These are phyloP conservation scores for Heterotilapia buettikoferi DNA, from an alignment of 2,113 vertebrate genomes.

Conservation along the genomic window DNA sequence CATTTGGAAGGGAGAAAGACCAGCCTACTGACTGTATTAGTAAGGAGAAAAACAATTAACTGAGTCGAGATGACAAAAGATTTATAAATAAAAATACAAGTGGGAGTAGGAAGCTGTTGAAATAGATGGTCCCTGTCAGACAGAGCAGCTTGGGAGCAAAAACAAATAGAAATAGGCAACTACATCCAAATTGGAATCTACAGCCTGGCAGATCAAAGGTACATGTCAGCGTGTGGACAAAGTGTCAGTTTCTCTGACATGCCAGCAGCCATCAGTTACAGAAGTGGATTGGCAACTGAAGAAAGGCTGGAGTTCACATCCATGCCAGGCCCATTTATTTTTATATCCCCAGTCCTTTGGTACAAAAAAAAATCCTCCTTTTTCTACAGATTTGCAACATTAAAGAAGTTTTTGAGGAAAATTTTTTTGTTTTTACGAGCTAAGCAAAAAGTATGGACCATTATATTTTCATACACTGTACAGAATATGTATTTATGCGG, in stretches of 20 bases:
- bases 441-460: neutral
- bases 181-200: neutral
- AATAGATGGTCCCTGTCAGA: neutral
- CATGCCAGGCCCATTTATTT: conserved; percentile 8
- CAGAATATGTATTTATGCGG: neutral
- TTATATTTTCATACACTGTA: neutral
- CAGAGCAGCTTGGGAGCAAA: neutral
- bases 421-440: neutral
- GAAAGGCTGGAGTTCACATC: neutral
- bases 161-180: neutral
- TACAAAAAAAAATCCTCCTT: neutral
- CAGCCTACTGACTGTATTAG: neutral
- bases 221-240: conserved; percentile 10
- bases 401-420: neutral
- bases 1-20: neutral
- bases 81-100: neutral
- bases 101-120: neutral
- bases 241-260: conserved; percentile 4
- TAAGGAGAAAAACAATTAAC: neutral
- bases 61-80: neutral
- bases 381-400: neutral
- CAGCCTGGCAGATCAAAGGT: conserved; percentile 23
- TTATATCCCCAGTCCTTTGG: neutral
- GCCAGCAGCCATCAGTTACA: neutral
- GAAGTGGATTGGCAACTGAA: neutral